Evolutionary conservation across 2,888 invertebrate species (phyloP), one percentile per base, ranked within the genome.

Genomic region (Tuta absoluta): DNA sequence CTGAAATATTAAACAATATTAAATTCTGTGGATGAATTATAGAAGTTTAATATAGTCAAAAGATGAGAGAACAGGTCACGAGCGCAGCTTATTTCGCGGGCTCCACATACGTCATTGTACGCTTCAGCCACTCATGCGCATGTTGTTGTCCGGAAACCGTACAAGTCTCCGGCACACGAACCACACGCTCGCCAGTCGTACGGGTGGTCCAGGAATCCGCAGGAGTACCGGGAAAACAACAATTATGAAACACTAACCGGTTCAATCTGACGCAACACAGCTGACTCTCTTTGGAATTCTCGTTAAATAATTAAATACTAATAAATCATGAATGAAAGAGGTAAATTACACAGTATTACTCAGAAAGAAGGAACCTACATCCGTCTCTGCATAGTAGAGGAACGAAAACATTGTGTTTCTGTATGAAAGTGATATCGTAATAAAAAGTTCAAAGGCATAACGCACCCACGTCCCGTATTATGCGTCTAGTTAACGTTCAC

Each of bases 191-290:
- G 33, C 33, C 33, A 33, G 75, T 69, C 71, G 73, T 72, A 69
- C 75, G 82, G 84, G 84, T 83, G 85, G 85, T 81, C 85, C 73
- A 68, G 67, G 72, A 74, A 73, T 76, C 71, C 62, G 66, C 66
- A 56, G 28, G 63, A 65, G 63, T 72, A 71, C 74, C 66, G 67
- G 71, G 75, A 74, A 75, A 72, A 70, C 66, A 68, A 68, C 69
- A 72, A 76, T 78, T 74, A 75, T 72, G 69, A 72, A 74, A 74
- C 68, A 64, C 62, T 65, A 71, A 70, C 62, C 64, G 66, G 67
- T 67, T 24, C 17, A 51, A 23, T 28, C 24, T 19, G 1, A 58
- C 37, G n/a, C n/a, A n/a, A 5, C 17, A 37, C 58, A 23, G 28
- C 28, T 23, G 28, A 28, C 56, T 56, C 23, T 56, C 21, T 56